Evolutionary conservation across 2,113 vertebrate genomes (phyloP).

Genomic region (Strix aluco): DNA sequence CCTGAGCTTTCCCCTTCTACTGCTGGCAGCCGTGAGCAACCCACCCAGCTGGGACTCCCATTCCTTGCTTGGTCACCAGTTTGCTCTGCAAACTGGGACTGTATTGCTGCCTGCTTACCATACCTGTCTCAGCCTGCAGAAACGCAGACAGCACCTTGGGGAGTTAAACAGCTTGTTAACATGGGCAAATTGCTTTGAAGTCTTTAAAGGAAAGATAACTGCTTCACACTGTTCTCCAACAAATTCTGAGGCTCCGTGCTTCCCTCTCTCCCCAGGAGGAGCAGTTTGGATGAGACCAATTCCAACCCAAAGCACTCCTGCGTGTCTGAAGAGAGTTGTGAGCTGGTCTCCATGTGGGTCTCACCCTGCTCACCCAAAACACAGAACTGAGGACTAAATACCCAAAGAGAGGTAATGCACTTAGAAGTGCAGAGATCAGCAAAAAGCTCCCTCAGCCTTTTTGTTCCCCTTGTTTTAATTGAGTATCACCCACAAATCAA

Average conservation of each 20-base stretch:
- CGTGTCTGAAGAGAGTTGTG: fast-evolving
- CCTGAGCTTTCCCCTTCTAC: not conserved
- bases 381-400: not conserved
- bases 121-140: not conserved
- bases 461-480: not conserved
- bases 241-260: not conserved
- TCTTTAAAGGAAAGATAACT: not conserved
- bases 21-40: not conserved
- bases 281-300: not conserved
- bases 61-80: not conserved
- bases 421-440: not conserved
- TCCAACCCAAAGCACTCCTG: not conserved
- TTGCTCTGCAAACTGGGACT: not conserved
- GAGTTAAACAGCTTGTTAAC: not conserved
- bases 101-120: not conserved
- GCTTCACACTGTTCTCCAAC: not conserved
- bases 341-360: not conserved
- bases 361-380: not conserved
- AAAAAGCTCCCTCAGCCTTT: not conserved
- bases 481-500: not conserved
- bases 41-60: too few species aligned
- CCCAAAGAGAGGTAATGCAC: not conserved
- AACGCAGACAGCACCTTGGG: not conserved
- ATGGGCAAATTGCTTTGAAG: not conserved
- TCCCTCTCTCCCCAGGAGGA: not conserved